Conservation (phyloP, 53 echinoderm and acorn worm genomes). For the Paracentrotus lividus region DNA sequence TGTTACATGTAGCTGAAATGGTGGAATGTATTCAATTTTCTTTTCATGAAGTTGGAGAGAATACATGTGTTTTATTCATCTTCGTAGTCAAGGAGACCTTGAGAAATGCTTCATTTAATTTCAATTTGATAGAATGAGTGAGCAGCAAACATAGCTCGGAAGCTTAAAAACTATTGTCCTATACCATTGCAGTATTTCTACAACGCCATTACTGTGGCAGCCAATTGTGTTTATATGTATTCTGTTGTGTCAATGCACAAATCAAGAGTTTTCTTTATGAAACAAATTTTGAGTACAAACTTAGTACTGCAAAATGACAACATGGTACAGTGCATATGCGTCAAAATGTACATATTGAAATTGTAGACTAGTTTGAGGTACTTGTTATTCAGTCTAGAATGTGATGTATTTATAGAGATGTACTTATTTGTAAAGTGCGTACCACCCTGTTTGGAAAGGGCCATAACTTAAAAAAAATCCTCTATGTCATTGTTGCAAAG, state of each 20-base stretch:
- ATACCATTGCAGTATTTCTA: constrained; percentile 20
- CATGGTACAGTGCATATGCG: constrained; percentile 67
- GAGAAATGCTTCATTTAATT: not conserved
- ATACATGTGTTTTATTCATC: not conserved
- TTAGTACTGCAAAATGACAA: constrained; percentile 22
- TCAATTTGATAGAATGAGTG: not conserved
- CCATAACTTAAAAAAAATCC: not conserved
- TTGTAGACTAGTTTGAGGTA: constrained; percentile 47
- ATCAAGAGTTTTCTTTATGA: constrained; percentile 14
- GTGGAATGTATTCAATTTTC: not conserved
- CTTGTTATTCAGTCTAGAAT: not conserved
- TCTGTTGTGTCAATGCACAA: constrained; percentile 18
- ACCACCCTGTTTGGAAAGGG: not conserved
- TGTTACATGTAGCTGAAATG: not conserved
- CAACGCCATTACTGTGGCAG: not conserved
- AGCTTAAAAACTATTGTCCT: not conserved
- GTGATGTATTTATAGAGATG: not conserved
- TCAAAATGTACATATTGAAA: constrained; percentile 56
- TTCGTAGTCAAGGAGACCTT: not conserved
- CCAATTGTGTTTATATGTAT: not conserved
- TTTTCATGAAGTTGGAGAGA: not conserved
- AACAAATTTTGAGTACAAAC: constrained; percentile 32
- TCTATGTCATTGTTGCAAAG: not conserved
- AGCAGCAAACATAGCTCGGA: not conserved
- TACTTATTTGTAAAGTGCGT: not conserved